Conservation (phyloP, 2,797 vertebrate genomes). For the Pogoniulus pusillus region DNA sequence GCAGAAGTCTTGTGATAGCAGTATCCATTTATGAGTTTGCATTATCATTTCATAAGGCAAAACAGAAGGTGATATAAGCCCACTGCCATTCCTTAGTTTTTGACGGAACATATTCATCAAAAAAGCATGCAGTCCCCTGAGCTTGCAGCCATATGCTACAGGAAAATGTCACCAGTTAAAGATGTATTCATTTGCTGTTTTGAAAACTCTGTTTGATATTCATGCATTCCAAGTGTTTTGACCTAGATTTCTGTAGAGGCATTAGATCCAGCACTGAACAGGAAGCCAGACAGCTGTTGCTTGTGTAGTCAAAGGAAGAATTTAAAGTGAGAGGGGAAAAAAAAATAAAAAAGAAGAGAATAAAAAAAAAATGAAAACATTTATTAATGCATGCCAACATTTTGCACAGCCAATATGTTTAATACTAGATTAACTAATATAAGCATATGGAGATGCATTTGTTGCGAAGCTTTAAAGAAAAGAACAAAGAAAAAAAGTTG, state of each 20-base stretch:
- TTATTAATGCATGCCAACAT: slow-evolving; percentile 87
- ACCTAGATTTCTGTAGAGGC: slow-evolving; percentile 84
- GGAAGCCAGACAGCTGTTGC: slow-evolving; percentile 87
- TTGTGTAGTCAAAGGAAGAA: slow-evolving; percentile 84
- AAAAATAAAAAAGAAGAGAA: slow-evolving; percentile 73
- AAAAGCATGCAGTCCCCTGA: slow-evolving; percentile 93
- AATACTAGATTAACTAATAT: slow-evolving; percentile 87
- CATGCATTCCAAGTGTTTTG: slow-evolving; percentile 90
- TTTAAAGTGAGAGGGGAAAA: slow-evolving; percentile 74
- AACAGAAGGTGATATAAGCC: slow-evolving; percentile 92
- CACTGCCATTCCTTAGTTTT: slow-evolving; percentile 87
- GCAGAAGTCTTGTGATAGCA: slow-evolving; percentile 77
- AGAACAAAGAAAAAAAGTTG: slow-evolving; percentile 85
- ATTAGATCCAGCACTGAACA: slow-evolving; percentile 83
- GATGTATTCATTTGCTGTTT: slow-evolving; percentile 95
- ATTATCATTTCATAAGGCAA: slow-evolving; percentile 96
- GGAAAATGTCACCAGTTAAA: slow-evolving; percentile 98
- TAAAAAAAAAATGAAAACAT: slow-evolving; percentile 84
- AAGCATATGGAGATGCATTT: slow-evolving; percentile 88
- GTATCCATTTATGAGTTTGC: slow-evolving; percentile 79
- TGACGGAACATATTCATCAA: slow-evolving; percentile 96
- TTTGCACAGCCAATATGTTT: slow-evolving; percentile 85
- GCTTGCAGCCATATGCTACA: slow-evolving; percentile 91
- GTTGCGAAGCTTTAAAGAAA: slow-evolving; percentile 85
- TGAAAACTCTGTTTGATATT: slow-evolving; percentile 93